Percentiles rank a stretch among this genome's conserved stretches.
These are phyloP conservation scores for Microtus richardsoni DNA, from an alignment of 2,113 vertebrate genomes.

Conservation along the genomic window DNA sequence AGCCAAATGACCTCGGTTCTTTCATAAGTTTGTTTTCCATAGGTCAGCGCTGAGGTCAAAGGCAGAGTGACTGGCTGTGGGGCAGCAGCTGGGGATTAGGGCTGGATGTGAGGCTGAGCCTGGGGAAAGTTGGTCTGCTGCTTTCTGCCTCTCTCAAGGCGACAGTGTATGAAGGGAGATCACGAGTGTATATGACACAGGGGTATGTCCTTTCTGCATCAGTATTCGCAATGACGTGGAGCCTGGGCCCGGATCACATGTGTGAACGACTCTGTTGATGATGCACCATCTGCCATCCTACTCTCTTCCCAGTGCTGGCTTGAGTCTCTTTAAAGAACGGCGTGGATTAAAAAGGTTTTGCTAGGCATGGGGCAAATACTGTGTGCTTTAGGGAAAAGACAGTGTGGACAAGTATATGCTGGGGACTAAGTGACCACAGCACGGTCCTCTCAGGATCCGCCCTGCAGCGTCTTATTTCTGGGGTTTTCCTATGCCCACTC, in stretches of 20 bases:
- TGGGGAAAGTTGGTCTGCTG: background rate
- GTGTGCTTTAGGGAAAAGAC: background rate
- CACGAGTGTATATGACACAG: accelerated
- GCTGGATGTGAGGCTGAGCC: accelerated
- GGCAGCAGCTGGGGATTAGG: constrained; percentile 63
- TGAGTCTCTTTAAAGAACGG: background rate
- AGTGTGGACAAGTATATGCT: accelerated
- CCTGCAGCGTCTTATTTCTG: background rate
- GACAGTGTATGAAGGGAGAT: accelerated
- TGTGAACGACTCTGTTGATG: accelerated
- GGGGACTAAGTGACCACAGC: background rate
- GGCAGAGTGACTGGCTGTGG: constrained; percentile 4
- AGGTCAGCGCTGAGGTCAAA: constrained; percentile 79
- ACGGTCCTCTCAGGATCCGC: background rate
- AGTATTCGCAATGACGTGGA: background rate
- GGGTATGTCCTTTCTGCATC: background rate
- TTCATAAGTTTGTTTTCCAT: constrained; percentile 65
- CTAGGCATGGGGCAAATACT: background rate
- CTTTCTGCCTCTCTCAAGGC: background rate
- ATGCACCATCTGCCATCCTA: accelerated
- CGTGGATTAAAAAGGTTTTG: background rate
- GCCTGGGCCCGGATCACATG: accelerated
- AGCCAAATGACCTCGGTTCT: constrained; percentile 54
- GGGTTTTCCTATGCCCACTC: background rate
- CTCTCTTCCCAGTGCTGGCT: background rate